A percentile compares a stretch with the other conserved stretches of the same genome.
Evolutionary conservation across 2,113 vertebrate genomes (phyloP).

Genomic region (Ibidorhyncha struthersii): DNA sequence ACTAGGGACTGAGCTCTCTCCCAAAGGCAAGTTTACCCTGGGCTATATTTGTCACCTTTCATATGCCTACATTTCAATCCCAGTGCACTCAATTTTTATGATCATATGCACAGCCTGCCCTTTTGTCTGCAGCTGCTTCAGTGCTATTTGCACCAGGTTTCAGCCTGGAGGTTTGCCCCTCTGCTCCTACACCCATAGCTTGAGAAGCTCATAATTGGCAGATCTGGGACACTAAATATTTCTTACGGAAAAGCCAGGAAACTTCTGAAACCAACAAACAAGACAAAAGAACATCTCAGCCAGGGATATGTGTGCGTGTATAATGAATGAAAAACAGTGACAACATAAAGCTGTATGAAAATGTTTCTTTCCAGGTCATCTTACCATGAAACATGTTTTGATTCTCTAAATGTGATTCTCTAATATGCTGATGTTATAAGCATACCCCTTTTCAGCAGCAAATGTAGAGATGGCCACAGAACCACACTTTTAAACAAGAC

Average conservation of each 20-base stretch:
- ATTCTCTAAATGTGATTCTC: background rate
- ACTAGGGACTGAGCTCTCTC: background rate
- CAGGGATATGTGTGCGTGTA: background rate
- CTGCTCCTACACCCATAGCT: background rate
- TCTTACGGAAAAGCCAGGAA: background rate
- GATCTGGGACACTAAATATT: constrained; percentile 56
- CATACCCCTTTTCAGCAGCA: background rate
- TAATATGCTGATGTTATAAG: background rate
- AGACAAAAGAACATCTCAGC: background rate
- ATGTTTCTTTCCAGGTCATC: background rate
- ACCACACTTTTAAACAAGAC: background rate
- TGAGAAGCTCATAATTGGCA: constrained; percentile 36
- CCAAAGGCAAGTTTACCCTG: constrained; percentile 19
- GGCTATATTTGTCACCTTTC: constrained; percentile 48
- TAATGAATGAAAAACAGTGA: background rate
- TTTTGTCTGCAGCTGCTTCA: constrained; percentile 39
- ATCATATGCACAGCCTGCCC: constrained; percentile 24
- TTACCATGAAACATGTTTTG: background rate
- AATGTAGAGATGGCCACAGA: background rate
- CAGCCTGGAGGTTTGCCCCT: constrained; percentile 25
- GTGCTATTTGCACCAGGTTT: background rate
- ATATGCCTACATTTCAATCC: constrained; percentile 7
- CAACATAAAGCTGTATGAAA: background rate
- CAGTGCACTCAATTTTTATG: background rate
- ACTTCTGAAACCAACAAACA: constrained; percentile 23